Evolutionary conservation across 2,113 vertebrate genomes (phyloP).

Genomic region (Conger conger): DNA sequence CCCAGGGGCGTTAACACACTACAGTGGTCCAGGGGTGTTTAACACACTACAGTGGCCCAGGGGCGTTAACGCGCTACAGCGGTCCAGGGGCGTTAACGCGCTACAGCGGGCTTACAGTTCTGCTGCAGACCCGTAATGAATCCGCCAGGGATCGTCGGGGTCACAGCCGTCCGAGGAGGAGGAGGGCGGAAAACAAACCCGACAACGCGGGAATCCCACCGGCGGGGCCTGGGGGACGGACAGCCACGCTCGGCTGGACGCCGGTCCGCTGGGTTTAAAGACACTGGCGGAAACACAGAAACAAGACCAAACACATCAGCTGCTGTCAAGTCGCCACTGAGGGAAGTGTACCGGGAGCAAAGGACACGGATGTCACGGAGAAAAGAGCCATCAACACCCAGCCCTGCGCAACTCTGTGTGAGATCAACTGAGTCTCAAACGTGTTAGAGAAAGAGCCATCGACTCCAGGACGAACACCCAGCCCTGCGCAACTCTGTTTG

Average conservation of each 20-base stretch:
- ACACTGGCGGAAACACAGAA: background rate
- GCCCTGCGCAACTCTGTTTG: background rate
- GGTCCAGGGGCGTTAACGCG: background rate
- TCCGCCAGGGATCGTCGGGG: background rate
- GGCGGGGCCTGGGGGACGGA: background rate
- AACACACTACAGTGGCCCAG: no score
- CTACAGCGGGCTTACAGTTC: no score
- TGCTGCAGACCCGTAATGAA: background rate
- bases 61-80: background rate
- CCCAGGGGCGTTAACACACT: background rate
- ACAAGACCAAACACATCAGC: slow-evolving; percentile 2
- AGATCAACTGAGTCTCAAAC: background rate
- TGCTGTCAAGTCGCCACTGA: background rate
- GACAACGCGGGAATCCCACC: background rate
- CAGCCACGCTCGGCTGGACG: slow-evolving; percentile 12
- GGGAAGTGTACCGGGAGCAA: background rate
- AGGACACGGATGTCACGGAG: background rate
- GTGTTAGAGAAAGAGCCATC: background rate
- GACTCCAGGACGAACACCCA: background rate
- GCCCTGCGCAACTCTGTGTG: background rate
- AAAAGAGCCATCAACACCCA: background rate
- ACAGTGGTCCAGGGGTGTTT: no score
- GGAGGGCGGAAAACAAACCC: slow-evolving; percentile 6
- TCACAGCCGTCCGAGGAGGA: background rate
- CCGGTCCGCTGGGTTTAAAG: slow-evolving; percentile 7